Evolutionary conservation across 1,140 invertebrate genomes (phyloP).

Genomic region (Ooceraea biroi): DNA sequence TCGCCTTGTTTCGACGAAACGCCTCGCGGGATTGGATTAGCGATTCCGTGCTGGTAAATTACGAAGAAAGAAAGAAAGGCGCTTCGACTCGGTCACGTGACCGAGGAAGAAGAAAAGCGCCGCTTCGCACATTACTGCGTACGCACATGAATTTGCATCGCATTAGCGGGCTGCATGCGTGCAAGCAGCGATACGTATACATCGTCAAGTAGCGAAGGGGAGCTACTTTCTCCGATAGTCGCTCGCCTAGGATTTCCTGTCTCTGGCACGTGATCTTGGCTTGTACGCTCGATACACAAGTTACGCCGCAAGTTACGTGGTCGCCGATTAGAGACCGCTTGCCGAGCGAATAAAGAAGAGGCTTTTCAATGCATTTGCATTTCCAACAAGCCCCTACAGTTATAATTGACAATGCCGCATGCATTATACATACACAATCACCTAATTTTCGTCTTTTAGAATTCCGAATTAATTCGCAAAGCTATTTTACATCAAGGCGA

Average conservation of each 20-base stretch:
- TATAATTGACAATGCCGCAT: not conserved
- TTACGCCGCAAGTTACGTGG: constrained; percentile 69
- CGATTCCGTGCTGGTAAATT: not conserved
- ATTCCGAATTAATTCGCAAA: not conserved
- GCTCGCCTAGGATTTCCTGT: constrained; percentile 75
- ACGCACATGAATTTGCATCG: constrained; percentile 46
- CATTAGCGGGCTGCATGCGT: not conserved
- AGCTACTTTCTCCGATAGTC: constrained; percentile 73
- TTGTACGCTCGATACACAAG: constrained; percentile 36
- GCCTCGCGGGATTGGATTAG: not conserved
- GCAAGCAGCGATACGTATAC: constrained; percentile 50
- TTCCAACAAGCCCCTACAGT: not conserved
- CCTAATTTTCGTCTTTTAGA: too few relatives aligned
- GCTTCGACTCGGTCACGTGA: constrained; percentile 8
- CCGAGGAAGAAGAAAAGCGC: not conserved
- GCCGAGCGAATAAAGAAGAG: constrained; percentile 22
- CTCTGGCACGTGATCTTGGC: constrained; percentile 75
- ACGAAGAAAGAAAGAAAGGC: constrained; percentile 49
- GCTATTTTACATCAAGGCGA: not conserved
- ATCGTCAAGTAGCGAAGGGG: constrained; percentile 10
- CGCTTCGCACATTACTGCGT: not conserved
- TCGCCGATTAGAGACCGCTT: constrained; percentile 56
- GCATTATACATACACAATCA: too few relatives aligned
- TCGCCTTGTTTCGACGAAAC: not conserved
- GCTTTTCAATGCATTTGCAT: not conserved